These are phyloP conservation scores for Caracal caracal DNA, from an alignment of 2,113 vertebrate genomes.

Conservation along the genomic window DNA sequence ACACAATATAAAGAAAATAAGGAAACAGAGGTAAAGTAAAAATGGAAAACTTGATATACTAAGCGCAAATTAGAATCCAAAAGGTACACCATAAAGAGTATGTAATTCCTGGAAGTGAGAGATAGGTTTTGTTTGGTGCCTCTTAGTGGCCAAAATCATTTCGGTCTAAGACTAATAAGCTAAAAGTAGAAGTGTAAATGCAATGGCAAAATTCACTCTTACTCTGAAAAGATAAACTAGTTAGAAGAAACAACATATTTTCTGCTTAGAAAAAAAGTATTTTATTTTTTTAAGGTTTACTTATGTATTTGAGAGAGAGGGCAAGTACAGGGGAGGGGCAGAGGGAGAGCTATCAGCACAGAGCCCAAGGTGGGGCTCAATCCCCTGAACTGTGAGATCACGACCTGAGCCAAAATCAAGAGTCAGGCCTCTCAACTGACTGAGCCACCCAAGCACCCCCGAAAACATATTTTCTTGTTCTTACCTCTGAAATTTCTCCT, in stretches of 20 bases:
- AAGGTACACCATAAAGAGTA: neutral
- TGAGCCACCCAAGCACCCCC: too few species aligned
- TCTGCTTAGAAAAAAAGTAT: neutral
- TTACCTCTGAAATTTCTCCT: neutral
- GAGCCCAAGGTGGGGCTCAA: too few species aligned
- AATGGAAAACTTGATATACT: neutral
- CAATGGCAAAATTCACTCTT: neutral
- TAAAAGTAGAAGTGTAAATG: neutral
- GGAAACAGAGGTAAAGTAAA: neutral
- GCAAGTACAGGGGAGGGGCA: too few species aligned
- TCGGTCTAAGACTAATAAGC: neutral
- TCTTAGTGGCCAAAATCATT: neutral
- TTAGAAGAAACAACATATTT: neutral
- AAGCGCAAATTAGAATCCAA: neutral
- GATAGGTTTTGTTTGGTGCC: neutral
- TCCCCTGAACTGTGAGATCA: too few species aligned
- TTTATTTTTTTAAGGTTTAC: neutral
- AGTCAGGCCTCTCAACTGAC: too few species aligned
- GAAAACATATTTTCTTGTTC: neutral
- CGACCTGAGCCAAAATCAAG: too few species aligned
- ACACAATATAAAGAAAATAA: neutral
- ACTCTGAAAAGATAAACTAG: neutral
- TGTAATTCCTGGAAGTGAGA: neutral
- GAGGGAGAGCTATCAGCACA: too few species aligned
- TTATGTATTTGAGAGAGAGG: too few species aligned